These are phyloP conservation scores for Drosophila ananassae DNA, from an alignment of 1,140 invertebrate genomes.

Conservation along the genomic window DNA sequence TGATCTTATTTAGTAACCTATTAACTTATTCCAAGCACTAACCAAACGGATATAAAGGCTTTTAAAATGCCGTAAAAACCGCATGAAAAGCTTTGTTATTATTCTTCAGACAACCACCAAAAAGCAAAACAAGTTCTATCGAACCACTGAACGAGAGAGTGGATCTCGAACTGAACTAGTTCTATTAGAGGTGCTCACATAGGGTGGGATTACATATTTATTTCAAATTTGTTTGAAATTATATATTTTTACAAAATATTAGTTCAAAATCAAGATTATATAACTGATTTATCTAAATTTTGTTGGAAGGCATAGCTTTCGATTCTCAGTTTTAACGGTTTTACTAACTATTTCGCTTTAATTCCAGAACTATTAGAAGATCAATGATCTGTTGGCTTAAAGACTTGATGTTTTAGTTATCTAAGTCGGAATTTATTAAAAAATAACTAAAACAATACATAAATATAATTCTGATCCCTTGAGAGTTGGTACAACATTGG, in stretches of 20 bases:
- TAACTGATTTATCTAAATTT: not conserved
- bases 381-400: no score
- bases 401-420: no score
- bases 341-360: no score
- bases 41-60: conserved; percentile 11
- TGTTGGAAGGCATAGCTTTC: not conserved
- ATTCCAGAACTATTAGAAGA: no score
- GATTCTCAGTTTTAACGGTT: not conserved
- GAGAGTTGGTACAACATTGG: no score
- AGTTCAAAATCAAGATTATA: no score
- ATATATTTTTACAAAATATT: no score
- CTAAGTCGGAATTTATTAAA: no score
- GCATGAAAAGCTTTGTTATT: conserved; percentile 19
- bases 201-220: not conserved
- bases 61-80: conserved; percentile 20
- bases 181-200: conserved; percentile 1
- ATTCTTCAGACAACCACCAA: not conserved
- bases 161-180: not conserved
- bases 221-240: no score
- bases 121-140: conserved; percentile 17
- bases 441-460: no score
- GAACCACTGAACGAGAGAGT: conserved; percentile 8
- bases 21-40: conserved; percentile 14
- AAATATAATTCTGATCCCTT: no score
- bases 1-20: not conserved